Percentiles rank a stretch among this genome's conserved stretches.
phyloP scores from a whole-genome alignment of 1,140 invertebrate genomes.

The Aphidius ervi region DNA sequence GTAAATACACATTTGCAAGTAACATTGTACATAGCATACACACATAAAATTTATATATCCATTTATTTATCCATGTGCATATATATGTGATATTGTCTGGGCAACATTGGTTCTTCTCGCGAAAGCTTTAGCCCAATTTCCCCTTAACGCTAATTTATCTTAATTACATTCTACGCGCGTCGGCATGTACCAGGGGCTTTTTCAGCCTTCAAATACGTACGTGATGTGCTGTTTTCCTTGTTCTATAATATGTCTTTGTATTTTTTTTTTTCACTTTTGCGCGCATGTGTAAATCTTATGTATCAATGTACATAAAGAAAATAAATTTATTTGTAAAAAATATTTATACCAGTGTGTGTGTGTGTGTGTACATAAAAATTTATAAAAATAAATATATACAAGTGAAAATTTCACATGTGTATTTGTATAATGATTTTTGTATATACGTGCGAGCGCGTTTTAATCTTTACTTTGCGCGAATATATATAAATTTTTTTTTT shows the following conservation, averaged over 20 bases:
- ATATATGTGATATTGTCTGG: too few species aligned
- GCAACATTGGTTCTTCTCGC: constrained; percentile 27
- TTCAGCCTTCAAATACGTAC: constrained; percentile 20
- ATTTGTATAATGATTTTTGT: constrained; percentile 6
- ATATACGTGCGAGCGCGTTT: constrained; percentile 29
- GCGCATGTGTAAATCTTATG: too few species aligned
- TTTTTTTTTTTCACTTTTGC: too few species aligned
- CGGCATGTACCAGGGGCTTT: constrained; percentile 30
- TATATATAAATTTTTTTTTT: too few species aligned
- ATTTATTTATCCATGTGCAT: constrained; percentile 8
- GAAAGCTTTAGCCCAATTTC: constrained; percentile 40
- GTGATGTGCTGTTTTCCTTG: constrained; percentile 8
- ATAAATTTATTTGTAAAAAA: too few species aligned
- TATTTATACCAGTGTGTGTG: not conserved
- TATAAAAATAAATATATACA: not conserved
- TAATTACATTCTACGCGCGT: constrained; percentile 51
- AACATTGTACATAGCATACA: too few species aligned
- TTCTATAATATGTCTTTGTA: too few species aligned
- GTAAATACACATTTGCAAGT: not conserved
- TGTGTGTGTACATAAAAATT: constrained; percentile 19
- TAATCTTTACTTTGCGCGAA: constrained; percentile 35
- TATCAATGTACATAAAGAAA: too few species aligned
- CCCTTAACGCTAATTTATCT: constrained; percentile 51
- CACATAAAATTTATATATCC: too few species aligned
- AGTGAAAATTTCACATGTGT: not conserved